phyloP scores from a whole-genome alignment of 2,797 vertebrate genomes.

The Anabas testudineus region DNA sequence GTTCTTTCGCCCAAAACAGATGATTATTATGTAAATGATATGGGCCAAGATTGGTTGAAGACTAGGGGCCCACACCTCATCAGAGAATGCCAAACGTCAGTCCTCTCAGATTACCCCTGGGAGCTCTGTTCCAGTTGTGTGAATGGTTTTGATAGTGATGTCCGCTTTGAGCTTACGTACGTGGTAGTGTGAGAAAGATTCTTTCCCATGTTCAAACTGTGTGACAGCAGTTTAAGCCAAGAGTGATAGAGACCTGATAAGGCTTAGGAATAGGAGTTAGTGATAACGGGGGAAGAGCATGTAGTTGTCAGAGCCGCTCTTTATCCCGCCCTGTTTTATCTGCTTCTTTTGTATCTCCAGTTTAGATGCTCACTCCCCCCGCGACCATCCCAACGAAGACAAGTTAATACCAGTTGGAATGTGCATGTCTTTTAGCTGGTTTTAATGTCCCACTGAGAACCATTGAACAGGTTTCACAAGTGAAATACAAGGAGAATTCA shows the following conservation, averaged over 20 bases:
- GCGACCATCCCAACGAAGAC: constrained; percentile 5
- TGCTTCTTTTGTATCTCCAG: constrained; percentile 26
- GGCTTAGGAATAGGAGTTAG: neutral
- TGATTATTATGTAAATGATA: too few species aligned
- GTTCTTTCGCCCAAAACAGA: too few species aligned
- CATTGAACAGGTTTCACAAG: constrained; percentile 13
- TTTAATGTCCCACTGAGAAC: neutral
- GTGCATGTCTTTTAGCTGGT: neutral
- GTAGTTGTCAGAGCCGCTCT: neutral
- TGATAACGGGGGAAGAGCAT: neutral
- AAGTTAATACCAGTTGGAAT: constrained; percentile 28
- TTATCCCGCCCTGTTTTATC: constrained; percentile 27
- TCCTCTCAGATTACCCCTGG: constrained; percentile 25
- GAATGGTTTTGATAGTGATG: neutral
- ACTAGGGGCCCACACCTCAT: constrained; percentile 15
- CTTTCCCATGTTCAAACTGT: neutral
- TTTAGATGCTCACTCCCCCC: neutral
- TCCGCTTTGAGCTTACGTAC: neutral
- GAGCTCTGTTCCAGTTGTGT: constrained; percentile 27
- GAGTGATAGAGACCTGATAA: constrained; percentile 1
- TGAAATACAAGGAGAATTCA: neutral
- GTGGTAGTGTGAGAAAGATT: neutral
- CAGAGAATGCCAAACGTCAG: constrained; percentile 8
- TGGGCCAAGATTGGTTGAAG: neutral
- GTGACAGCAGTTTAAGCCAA: neutral